Percentiles rank a stretch among this genome's conserved stretches.
These are phyloP conservation scores for Silurus glanis DNA, from an alignment of 2,113 vertebrate species.

Conservation along the genomic window DNA sequence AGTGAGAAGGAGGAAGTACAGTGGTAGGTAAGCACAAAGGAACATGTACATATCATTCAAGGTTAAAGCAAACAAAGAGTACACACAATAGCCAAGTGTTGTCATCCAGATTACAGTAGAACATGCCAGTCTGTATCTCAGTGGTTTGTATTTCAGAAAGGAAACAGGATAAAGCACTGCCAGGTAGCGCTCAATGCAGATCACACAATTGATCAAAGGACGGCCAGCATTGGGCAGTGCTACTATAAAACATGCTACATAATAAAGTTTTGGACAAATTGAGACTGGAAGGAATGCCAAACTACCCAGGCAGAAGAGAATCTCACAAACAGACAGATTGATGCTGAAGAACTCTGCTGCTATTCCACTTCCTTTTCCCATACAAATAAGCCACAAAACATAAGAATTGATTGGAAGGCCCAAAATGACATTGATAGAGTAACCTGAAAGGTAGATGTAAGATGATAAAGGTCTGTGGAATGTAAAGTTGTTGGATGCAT, in stretches of 20 bases:
- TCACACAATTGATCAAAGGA: slow-evolving; percentile 33
- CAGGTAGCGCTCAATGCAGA: slow-evolving; percentile 27
- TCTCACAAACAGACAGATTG: slow-evolving; percentile 41
- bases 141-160: slow-evolving; percentile 47
- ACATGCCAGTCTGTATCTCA: slow-evolving; percentile 36
- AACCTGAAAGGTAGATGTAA: background rate
- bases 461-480: background rate
- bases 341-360: slow-evolving; percentile 35
- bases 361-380: slow-evolving; percentile 17
- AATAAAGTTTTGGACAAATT: background rate
- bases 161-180: slow-evolving; percentile 35
- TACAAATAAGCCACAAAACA: slow-evolving; percentile 42
- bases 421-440: background rate
- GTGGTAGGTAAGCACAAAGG: background rate
- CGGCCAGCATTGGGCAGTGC: slow-evolving; percentile 3
- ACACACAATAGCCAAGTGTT: background rate
- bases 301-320: slow-evolving; percentile 8
- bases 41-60: background rate
- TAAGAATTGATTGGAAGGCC: slow-evolving; percentile 33
- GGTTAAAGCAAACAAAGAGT: background rate
- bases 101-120: slow-evolving; percentile 21
- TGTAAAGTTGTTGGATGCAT: background rate
- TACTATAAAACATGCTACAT: background rate
- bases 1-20: background rate
- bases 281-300: background rate